phyloP scores from a whole-genome alignment of 2,113 vertebrate species.

The Ranitomeya variabilis region DNA sequence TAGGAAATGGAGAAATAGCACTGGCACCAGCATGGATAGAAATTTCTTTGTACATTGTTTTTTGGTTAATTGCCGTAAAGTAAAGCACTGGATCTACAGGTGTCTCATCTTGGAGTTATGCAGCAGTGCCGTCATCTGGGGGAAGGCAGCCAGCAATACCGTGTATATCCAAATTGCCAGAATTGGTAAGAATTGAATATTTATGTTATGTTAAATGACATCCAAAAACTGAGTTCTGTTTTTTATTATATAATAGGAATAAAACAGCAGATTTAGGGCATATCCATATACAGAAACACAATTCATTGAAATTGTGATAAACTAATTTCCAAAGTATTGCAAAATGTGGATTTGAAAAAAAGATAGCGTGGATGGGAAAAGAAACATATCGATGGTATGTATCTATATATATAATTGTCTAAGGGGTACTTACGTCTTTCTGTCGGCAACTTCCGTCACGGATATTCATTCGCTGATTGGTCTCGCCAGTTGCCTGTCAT shows the following conservation, averaged over 20 bases:
- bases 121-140: not conserved
- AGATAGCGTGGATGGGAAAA: no score
- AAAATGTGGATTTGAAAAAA: not conserved
- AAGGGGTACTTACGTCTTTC: no score
- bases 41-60: conserved; percentile 2
- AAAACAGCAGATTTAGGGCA: not conserved
- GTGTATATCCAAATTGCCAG: not conserved
- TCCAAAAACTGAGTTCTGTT: not conserved
- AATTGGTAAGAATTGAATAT: not conserved
- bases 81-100: not conserved
- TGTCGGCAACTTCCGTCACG: no score
- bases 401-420: no score
- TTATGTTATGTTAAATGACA: not conserved
- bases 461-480: no score
- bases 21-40: not conserved
- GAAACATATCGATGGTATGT: no score
- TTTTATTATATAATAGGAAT: not conserved
- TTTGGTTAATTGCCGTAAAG: not conserved
- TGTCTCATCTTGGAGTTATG: not conserved
- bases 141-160: not conserved
- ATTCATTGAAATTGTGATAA: not conserved
- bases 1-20: conserved; percentile 2
- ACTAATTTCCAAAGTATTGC: not conserved
- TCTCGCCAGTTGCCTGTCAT: no score
- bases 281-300: not conserved